phyloP scores from a whole-genome alignment of 2,113 vertebrate species.

The Nothobranchius furzeri region DNA sequence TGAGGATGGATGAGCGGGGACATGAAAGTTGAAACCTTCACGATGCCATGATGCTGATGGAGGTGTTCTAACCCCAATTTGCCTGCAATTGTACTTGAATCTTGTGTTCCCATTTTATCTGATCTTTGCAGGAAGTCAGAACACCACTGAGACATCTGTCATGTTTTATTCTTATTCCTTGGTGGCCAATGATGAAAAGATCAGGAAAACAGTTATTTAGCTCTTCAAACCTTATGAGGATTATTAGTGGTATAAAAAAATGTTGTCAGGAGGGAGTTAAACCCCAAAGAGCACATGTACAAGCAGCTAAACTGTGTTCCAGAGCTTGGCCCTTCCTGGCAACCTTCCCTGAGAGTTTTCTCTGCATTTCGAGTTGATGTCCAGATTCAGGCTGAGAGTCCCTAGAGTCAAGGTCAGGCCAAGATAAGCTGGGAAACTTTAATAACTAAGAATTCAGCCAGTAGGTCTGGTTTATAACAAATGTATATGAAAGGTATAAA shows the following conservation, averaged over 20 bases:
- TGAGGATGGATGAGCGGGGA: too few relatives aligned
- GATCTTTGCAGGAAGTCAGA: neutral
- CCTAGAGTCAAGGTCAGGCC: constrained; percentile 62
- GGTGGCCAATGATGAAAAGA: constrained; percentile 39
- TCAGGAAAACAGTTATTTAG: constrained; percentile 40
- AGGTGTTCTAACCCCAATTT: too few relatives aligned
- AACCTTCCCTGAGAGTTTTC: constrained; percentile 18
- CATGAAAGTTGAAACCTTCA: too few relatives aligned
- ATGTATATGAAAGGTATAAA: neutral
- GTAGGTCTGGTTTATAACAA: constrained; percentile 58
- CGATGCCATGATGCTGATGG: too few relatives aligned
- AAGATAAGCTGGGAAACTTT: constrained; percentile 55
- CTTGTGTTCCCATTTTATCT: neutral
- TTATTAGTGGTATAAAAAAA: constrained; percentile 23
- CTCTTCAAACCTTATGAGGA: constrained; percentile 39
- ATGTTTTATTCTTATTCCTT: constrained; percentile 25
- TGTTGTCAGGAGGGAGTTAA: neutral
- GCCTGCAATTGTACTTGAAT: too few relatives aligned
- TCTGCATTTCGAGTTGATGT: constrained; percentile 38
- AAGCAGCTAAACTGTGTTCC: constrained; percentile 14
- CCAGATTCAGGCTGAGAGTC: neutral
- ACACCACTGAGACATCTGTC: constrained; percentile 43
- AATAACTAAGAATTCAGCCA: constrained; percentile 64
- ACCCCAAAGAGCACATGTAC: neutral
- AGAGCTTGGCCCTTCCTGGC: constrained; percentile 8